Evolutionary conservation across 2,797 vertebrate genomes (phyloP).

Genomic region (Hylomyscus alleni): DNA sequence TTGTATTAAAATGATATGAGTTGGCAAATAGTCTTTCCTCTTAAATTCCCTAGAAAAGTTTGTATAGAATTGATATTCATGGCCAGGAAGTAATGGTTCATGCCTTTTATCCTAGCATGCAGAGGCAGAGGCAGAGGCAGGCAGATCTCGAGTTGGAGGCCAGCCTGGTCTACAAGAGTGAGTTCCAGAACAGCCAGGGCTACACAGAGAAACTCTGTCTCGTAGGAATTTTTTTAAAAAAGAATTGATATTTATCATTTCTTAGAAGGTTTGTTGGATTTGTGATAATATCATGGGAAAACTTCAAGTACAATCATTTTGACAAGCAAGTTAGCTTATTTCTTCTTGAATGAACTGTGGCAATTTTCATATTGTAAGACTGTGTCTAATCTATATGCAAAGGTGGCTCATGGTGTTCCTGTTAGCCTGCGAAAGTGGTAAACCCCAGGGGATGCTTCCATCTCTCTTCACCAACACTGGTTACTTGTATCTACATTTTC

Average conservation of each 20-base stretch:
- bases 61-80: slow-evolving; percentile 26
- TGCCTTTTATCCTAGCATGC: neutral
- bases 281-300: slow-evolving; percentile 7
- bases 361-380: neutral
- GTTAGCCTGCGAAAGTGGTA: neutral
- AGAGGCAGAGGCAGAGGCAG: neutral
- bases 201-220: neutral
- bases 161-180: neutral
- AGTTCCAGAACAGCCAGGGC: neutral
- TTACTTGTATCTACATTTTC: neutral
- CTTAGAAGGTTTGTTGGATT: slow-evolving; percentile 11
- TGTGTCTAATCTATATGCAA: slow-evolving; percentile 23
- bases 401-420: neutral
- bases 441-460: neutral
- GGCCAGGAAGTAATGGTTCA: neutral
- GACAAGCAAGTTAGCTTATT: slow-evolving; percentile 25
- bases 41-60: slow-evolving; percentile 47
- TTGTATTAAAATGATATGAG: slow-evolving; percentile 5
- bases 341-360: slow-evolving; percentile 50
- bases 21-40: neutral
- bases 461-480: neutral
- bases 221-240: neutral
- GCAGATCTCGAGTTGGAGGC: neutral
- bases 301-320: neutral
- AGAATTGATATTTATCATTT: neutral